A percentile compares a stretch with the other conserved stretches of the same genome.
phyloP scores from a whole-genome alignment of 2,888 invertebrate genomes.

The Chymomyza caudatula region DNA sequence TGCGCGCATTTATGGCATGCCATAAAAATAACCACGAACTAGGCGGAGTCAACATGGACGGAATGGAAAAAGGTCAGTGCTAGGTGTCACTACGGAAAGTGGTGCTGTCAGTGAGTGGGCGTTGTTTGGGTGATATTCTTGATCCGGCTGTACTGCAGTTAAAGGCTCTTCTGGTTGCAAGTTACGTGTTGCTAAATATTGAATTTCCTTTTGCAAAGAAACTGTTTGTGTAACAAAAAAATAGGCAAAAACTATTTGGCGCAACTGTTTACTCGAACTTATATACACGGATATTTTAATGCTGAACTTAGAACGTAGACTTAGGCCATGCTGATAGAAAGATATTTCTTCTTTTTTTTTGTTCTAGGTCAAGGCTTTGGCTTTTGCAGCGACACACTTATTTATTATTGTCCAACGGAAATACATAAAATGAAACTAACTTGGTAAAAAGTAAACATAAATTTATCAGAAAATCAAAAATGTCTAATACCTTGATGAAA shows the following conservation, averaged over 20 bases:
- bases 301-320: too few species aligned
- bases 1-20: slow-evolving; percentile 44
- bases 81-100: background rate
- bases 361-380: background rate
- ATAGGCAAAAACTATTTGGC: too few species aligned
- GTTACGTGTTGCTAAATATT: background rate
- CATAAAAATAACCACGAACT: slow-evolving; percentile 22
- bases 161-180: background rate
- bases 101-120: background rate
- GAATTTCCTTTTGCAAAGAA: background rate
- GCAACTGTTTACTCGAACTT: too few species aligned
- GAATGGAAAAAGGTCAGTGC: slow-evolving; percentile 3
- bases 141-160: background rate
- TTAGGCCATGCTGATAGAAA: too few species aligned
- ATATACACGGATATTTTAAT: too few species aligned
- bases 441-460: too few species aligned
- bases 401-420: too few species aligned
- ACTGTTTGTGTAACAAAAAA: too few species aligned
- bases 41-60: background rate
- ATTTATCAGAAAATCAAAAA: too few species aligned
- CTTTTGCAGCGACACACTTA: background rate
- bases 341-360: background rate
- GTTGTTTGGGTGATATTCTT: background rate
- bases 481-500: too few species aligned
- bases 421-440: too few species aligned